Evolutionary conservation across 2,797 vertebrate genomes (phyloP).

Genomic region (Smutsia temminckii): DNA sequence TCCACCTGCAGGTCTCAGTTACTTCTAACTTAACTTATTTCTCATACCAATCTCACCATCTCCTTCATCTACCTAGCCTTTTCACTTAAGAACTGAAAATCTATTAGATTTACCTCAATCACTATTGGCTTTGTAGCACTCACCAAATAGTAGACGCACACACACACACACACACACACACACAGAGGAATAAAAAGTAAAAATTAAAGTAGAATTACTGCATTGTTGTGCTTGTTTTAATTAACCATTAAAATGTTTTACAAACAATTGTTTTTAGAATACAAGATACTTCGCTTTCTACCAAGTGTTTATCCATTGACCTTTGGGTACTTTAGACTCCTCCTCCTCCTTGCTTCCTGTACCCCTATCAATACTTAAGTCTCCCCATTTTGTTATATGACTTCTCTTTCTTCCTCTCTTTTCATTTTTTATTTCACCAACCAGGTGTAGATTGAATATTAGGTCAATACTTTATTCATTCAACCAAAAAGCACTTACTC

Average conservation of each 20-base stretch:
- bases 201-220: neutral
- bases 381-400: neutral
- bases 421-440: conserved; percentile 15
- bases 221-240: neutral
- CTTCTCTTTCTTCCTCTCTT: neutral
- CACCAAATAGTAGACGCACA: neutral
- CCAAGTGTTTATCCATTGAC: neutral
- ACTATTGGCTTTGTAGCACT: neutral
- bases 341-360: neutral
- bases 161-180: neutral
- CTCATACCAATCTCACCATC: neutral
- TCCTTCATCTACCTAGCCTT: neutral
- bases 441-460: neutral
- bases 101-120: neutral
- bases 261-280: neutral
- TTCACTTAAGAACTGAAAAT: neutral
- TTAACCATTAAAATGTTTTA: neutral
- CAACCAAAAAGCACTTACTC: neutral
- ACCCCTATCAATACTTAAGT: neutral
- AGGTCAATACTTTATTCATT: neutral
- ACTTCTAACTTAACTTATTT: neutral
- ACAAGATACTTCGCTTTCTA: neutral
- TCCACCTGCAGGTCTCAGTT: neutral
- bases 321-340: neutral
- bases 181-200: neutral